Evolutionary conservation across 2,888 invertebrate genomes (phyloP).

Genomic region (Zygogramma bicolorata): DNA sequence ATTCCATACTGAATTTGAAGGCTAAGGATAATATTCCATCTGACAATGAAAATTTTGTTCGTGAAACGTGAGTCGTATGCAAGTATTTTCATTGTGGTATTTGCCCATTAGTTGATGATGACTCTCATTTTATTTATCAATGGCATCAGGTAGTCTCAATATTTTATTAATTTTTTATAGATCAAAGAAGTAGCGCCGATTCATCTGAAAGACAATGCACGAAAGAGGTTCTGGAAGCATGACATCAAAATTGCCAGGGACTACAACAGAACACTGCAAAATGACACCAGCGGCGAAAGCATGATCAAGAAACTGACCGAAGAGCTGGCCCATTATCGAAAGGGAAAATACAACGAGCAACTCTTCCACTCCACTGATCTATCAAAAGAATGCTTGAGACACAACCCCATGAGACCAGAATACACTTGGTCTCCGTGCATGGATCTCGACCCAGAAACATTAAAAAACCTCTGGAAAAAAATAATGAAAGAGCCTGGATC

Average conservation of each 20-base stretch:
- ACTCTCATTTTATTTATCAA: too few species aligned
- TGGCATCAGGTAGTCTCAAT: too few species aligned
- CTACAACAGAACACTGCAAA: constrained; percentile 67
- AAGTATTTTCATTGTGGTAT: too few species aligned
- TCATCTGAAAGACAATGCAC: constrained; percentile 65
- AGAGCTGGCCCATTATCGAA: constrained; percentile 59
- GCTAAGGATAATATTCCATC: too few species aligned
- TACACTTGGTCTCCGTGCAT: constrained; percentile 59
- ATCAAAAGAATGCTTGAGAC: constrained; percentile 44
- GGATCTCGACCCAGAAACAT: constrained; percentile 11
- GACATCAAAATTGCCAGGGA: constrained; percentile 74
- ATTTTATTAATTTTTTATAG: constrained; percentile 55
- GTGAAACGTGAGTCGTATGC: too few species aligned
- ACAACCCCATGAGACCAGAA: constrained; percentile 46
- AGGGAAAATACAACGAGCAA: constrained; percentile 35
- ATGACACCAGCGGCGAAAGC: constrained; percentile 57
- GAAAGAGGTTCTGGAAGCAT: constrained; percentile 72
- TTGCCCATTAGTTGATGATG: too few species aligned
- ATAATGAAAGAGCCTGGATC: constrained; percentile 16
- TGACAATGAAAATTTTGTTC: too few species aligned
- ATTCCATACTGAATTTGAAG: too few species aligned
- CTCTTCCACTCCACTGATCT: constrained; percentile 54
- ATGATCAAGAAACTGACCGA: constrained; percentile 58
- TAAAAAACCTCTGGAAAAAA: constrained; percentile 27
- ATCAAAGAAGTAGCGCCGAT: constrained; percentile 74